These are phyloP conservation scores for Steinernema khuongi DNA, from an alignment of 1,140 invertebrate species.

Conservation along the genomic window DNA sequence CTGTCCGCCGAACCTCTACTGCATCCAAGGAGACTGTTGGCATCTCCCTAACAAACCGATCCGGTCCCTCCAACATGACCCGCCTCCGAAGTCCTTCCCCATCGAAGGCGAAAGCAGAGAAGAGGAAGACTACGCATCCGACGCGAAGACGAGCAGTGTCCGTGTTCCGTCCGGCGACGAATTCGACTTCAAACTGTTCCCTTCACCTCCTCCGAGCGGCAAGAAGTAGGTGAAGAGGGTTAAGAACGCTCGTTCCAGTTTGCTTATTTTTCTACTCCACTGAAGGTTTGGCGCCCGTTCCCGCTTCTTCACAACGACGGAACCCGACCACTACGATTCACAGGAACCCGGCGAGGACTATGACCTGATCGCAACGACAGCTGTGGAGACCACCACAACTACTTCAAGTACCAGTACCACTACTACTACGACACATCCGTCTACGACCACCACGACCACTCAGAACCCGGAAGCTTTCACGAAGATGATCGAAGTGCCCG, in stretches of 20 bases:
- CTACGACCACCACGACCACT: not conserved
- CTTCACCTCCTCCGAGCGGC: not conserved
- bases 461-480: slow-evolving; percentile 16
- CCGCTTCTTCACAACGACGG: too few relatives aligned
- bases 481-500: slow-evolving; percentile 22
- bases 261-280: not conserved
- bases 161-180: not conserved
- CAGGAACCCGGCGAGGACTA: too few relatives aligned
- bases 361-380: too few relatives aligned
- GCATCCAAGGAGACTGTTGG: slow-evolving; percentile 33
- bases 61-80: slow-evolving; percentile 10
- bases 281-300: too few relatives aligned
- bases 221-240: slow-evolving; percentile 8
- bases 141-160: not conserved
- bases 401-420: not conserved
- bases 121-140: not conserved
- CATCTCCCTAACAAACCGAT: slow-evolving; percentile 23
- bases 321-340: too few relatives aligned
- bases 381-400: not conserved
- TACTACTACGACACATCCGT: not conserved
- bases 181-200: slow-evolving; percentile 12
- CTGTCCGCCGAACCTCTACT: slow-evolving; percentile 25
- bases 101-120: not conserved
- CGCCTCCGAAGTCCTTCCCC: slow-evolving; percentile 22
- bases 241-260: not conserved